phyloP scores from a whole-genome alignment of 2,888 invertebrate genomes.

The Mimachlamys varia region DNA sequence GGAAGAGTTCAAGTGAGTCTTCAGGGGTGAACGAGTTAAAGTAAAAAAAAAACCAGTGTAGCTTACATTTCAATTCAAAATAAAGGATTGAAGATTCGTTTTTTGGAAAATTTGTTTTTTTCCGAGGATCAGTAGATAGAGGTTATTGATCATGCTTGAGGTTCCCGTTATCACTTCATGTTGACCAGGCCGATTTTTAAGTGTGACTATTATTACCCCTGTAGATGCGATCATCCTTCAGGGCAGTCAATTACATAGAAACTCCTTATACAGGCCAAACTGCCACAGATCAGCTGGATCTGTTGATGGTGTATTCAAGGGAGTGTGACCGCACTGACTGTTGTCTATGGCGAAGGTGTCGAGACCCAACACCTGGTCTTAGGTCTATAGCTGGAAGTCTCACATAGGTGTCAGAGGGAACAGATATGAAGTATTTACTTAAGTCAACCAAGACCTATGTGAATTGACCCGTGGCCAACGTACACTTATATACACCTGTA shows the following conservation, averaged over 20 bases:
- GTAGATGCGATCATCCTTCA: not conserved
- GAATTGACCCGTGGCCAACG: not conserved
- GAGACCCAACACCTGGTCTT: slow-evolving; percentile 24
- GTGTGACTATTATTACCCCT: not conserved
- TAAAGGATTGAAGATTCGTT: too few species aligned
- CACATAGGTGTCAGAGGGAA: not conserved
- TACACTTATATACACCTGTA: slow-evolving; percentile 28
- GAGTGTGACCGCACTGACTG: not conserved
- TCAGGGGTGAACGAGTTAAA: too few species aligned
- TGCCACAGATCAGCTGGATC: not conserved
- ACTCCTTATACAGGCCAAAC: not conserved
- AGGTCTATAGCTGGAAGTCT: not conserved
- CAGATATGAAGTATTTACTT: slow-evolving; percentile 20
- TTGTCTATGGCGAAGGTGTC: not conserved
- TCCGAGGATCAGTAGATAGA: too few species aligned
- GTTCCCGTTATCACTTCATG: not conserved
- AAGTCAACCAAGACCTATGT: slow-evolving; percentile 16
- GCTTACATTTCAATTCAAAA: too few species aligned
- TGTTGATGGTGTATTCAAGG: not conserved
- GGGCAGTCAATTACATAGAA: not conserved
- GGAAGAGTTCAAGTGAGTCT: too few species aligned
- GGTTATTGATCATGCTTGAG: not conserved
- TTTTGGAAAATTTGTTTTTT: too few species aligned
- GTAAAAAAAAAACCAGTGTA: too few species aligned
- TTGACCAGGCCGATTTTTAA: not conserved